Evolutionary conservation across 2,888 invertebrate genomes (phyloP).

Genomic region (Morpho achilles): DNA sequence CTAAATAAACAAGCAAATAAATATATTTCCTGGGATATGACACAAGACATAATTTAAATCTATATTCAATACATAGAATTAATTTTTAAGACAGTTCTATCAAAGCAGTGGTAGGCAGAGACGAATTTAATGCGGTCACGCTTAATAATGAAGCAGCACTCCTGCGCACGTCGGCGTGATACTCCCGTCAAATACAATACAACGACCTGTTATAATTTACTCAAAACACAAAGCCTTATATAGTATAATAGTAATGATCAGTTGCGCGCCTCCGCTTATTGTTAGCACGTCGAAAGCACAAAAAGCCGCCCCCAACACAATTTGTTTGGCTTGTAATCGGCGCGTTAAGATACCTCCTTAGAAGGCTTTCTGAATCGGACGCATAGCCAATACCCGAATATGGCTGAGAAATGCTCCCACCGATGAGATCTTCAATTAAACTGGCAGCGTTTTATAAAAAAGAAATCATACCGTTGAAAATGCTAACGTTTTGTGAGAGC

Average conservation of each 20-base stretch:
- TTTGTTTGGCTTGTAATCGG: conserved; percentile 70
- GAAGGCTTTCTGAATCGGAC: conserved; percentile 51
- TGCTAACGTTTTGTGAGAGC: conserved; percentile 63
- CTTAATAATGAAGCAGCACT: conserved; percentile 65
- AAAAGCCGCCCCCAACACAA: conserved; percentile 67
- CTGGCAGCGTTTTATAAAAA: conserved; percentile 55
- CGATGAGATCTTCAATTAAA: conserved; percentile 66
- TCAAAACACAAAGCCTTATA: conserved; percentile 78
- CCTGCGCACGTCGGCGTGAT: conserved; percentile 43
- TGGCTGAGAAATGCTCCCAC: conserved; percentile 54
- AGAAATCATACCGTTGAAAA: conserved; percentile 69
- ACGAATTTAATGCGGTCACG: conserved; percentile 62
- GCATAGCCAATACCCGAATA: conserved; percentile 50
- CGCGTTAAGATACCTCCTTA: conserved; percentile 49
- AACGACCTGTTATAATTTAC: conserved; percentile 76
- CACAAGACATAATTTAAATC: too few species aligned
- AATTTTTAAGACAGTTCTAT: too few species aligned
- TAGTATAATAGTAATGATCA: conserved; percentile 76
- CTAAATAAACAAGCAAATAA: too few species aligned
- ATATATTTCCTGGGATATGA: too few species aligned
- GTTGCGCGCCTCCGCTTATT: conserved; percentile 68
- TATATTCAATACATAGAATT: neutral
- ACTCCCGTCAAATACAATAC: conserved; percentile 64
- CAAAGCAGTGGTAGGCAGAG: conserved; percentile 17
- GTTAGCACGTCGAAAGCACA: conserved; percentile 72